Base-by-base conservation (phyloP, 2,113 vertebrate species). In the Prinia subflava region DNA sequence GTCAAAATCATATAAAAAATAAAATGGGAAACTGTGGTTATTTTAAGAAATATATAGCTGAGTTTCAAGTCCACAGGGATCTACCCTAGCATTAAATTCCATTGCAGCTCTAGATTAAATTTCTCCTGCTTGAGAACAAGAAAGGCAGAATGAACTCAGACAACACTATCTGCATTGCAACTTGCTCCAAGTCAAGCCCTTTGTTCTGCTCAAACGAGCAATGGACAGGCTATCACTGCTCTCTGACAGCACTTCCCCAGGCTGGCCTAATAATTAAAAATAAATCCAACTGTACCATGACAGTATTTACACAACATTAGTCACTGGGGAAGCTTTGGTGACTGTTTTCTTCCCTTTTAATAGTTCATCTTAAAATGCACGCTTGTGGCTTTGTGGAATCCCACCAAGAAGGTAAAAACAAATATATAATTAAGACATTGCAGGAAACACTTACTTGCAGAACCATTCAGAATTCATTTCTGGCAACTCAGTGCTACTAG, bases 261-360 rank as follows among this genome's bases (percentile, higher is more conserved):
- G 92, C 95, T 95, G 67, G 39, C 77, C 74, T 86, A 55, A 91
- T 89, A 97, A 95, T 97, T 94, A 96, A 96, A 96, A 97, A 91
- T 78, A 95, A 95, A 95, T 64, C 71, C 77, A 91, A 33, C 71
- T 35, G 17, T 64, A 78, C 75, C 83, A 74, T 59, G 90, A 65
- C 87, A 87, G 49, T 91, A 92, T 93, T 95, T 97, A 85, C 47
- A 95, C 79, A 92, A 56, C 33, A 82, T 91, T 91, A 93, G 41
- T 77, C 82, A 85, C 56, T 65, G 24, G 37, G 70, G 89, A 93
- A 89, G 52, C 80, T 92, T 57, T 81, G 39, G 46, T 78, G 52
- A 82, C 56, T 6, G 3, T 50, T 42, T 73, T 69, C 30, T 78
- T 81, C 63, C 17, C 16, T 59, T 96, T 41, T 35, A 73, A 80